A percentile compares a stretch with the other conserved stretches of the same genome.
These are phyloP conservation scores for Therioaphis trifolii DNA, from an alignment of 2,888 invertebrate genomes.

Conservation along the genomic window DNA sequence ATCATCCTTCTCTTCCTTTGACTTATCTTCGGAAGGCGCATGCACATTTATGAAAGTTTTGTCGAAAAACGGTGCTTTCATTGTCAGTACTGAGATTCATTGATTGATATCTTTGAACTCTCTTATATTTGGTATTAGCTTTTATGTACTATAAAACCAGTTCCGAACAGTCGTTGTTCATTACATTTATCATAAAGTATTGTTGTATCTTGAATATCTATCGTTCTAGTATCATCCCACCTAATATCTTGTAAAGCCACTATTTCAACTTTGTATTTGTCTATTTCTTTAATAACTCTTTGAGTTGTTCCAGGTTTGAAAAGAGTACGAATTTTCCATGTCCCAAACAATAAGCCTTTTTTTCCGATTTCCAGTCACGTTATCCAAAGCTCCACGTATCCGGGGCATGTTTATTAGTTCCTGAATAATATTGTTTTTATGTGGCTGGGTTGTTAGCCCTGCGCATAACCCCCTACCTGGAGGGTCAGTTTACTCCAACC, in stretches of 20 bases:
- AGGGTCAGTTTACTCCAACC: no score
- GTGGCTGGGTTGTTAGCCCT: constrained; percentile 2
- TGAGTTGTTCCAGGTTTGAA: no score
- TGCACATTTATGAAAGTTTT: constrained; percentile 28
- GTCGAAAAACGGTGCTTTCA: constrained; percentile 24
- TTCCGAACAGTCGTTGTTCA: constrained; percentile 26
- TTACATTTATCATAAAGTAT: no score
- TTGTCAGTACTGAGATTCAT: constrained; percentile 26
- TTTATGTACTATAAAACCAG: constrained; percentile 25
- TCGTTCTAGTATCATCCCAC: no score
- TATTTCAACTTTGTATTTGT: no score
- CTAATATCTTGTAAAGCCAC: no score
- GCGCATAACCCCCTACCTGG: no score
- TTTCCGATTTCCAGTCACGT: constrained; percentile 8
- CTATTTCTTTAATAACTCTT: no score
- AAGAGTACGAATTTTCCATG: not conserved
- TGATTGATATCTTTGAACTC: constrained; percentile 22
- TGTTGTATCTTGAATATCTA: not conserved
- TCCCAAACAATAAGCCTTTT: constrained; percentile 22
- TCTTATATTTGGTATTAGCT: constrained; percentile 32
- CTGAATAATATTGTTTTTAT: not conserved
- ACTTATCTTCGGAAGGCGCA: constrained; percentile 22
- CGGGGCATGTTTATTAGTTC: constrained; percentile 18
- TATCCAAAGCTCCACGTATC: constrained; percentile 29
- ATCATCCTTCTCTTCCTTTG: constrained; percentile 21